Base-by-base conservation (phyloP, 2,888 invertebrate genomes). In the Sinodicranocentrus sp. region DNA sequence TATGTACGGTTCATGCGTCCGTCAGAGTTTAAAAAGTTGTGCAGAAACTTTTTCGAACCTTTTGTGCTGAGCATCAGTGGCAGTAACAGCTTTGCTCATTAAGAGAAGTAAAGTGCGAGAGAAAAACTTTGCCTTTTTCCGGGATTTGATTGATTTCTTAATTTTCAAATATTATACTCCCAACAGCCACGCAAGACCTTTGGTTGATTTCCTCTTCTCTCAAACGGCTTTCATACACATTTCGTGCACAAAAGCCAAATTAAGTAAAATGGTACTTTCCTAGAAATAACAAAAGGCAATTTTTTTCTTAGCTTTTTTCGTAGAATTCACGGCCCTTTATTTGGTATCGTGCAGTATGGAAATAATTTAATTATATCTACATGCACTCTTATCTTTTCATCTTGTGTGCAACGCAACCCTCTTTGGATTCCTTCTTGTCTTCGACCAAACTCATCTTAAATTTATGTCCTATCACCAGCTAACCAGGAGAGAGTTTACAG, bases 61-160 rank as follows among this genome's bases (percentile, higher is more conserved):
- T 48, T 48, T 17, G n/a, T 48, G 3, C 15, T n/a, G 48, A n/a
- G 48, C 5, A 17, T 48, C 5, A 48, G 48, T 33, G 33, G 10
- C 5, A 6, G 19, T n/a, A 28, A 63, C 28, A 33, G 52, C 28
- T 54, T 33, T 17, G 54, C 71, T 71, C 71, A 71, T 71, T 73
- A 67, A 63, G 63, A 54, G 44, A 57, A 6, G 17, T 23, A 63
- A 39, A 68, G 33, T 57, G 21, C 23, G 23, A 44, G 26, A 43
- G n/a, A 61, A 71, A 79, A 79, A 52, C 71, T 79, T 71, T 19
- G 23, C 26, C 52, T 73, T 44, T 23, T 8, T 28, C 26, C 15
- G 43, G 23, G 19, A 15, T 68, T 82, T 82, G 82, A 82, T 82
- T 75, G 82, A 82, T 82, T 82, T 82, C 82, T 73, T 73, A 82